Evolutionary conservation across 2,888 invertebrate species (phyloP).

Genomic region (Epinotia brunnichana): DNA sequence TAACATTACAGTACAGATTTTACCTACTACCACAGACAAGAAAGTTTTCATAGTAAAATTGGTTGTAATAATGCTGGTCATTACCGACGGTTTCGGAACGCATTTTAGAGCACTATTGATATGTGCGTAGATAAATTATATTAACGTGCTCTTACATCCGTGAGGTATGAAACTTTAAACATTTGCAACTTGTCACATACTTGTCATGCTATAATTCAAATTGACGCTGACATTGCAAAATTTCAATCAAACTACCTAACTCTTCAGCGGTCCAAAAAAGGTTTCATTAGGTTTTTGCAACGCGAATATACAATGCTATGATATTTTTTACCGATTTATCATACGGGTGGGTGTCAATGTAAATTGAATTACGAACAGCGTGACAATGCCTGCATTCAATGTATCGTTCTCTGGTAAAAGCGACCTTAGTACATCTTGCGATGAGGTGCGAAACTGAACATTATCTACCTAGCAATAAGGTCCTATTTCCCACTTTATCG

Average conservation of each 20-base stretch:
- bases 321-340: constrained; percentile 35
- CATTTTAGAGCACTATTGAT: too few relatives aligned
- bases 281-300: constrained; percentile 8
- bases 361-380: constrained; percentile 46
- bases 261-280: constrained; percentile 9
- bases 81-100: too few relatives aligned
- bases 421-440: not conserved
- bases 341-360: constrained; percentile 44
- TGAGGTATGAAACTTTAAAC: not conserved
- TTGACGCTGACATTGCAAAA: not conserved
- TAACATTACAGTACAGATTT: too few relatives aligned
- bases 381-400: constrained; percentile 47
- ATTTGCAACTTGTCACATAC: not conserved
- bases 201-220: not conserved
- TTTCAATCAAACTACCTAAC: not conserved
- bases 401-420: not conserved
- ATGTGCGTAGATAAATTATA: too few relatives aligned
- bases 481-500: not conserved
- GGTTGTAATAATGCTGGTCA: too few relatives aligned
- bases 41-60: too few relatives aligned
- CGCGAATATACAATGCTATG: constrained; percentile 31
- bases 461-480: not conserved
- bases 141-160: too few relatives aligned
- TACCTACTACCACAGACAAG: too few relatives aligned
- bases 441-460: not conserved